Conservation (phyloP, 2,888 invertebrate genomes). For the Xylocampa areola region DNA sequence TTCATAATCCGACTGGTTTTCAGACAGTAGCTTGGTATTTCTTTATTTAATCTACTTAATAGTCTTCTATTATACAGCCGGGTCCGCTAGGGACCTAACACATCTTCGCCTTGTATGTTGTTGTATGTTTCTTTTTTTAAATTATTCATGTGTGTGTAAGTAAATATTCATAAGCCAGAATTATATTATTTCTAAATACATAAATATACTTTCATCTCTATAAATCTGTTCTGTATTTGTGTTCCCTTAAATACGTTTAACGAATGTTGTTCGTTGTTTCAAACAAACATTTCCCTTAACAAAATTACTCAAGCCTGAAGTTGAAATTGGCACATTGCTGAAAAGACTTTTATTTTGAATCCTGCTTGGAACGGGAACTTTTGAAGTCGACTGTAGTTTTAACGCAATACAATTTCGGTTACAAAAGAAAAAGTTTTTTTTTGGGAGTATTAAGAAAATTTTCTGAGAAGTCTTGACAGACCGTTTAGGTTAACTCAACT, state of each 20-base stretch:
- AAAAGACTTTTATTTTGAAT: slow-evolving; percentile 58
- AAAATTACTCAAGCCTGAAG: slow-evolving; percentile 54
- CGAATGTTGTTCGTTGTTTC: slow-evolving; percentile 47
- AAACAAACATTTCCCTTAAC: slow-evolving; percentile 56
- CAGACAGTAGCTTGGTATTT: no score
- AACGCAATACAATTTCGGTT: slow-evolving; percentile 48
- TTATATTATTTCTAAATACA: not conserved
- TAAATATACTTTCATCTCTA: slow-evolving; percentile 13
- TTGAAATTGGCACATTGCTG: slow-evolving; percentile 61
- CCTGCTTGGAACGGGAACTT: slow-evolving; percentile 50
- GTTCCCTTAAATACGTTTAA: slow-evolving; percentile 46
- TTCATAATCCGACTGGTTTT: no score
- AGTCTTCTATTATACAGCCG: no score
- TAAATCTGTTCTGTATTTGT: slow-evolving; percentile 33
- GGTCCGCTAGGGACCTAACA: no score
- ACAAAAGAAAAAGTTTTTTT: slow-evolving; percentile 36
- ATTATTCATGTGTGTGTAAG: no score
- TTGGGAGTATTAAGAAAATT: slow-evolving; percentile 27
- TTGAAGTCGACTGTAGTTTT: slow-evolving; percentile 51
- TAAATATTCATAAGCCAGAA: no score
- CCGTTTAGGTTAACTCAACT: not conserved
- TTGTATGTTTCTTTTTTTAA: no score
- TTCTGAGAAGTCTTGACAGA: slow-evolving; percentile 15
- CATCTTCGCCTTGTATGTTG: no score
- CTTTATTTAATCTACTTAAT: no score